These are phyloP conservation scores for Amphimallon solstitiale DNA, from an alignment of 2,888 invertebrate species.

Conservation along the genomic window DNA sequence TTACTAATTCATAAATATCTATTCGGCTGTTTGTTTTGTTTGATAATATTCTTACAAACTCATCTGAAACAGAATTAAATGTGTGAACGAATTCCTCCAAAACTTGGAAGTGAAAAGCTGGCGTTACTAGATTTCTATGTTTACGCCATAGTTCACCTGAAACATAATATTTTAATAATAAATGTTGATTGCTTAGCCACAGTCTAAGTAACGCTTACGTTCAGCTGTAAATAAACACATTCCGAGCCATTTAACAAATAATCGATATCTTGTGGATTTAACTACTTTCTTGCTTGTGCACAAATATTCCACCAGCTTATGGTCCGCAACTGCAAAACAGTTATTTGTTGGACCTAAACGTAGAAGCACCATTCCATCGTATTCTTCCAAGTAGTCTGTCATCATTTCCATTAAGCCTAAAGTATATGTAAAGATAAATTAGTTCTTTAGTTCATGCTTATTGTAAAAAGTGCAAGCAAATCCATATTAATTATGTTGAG, in stretches of 20 bases:
- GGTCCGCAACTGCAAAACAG: conserved; percentile 43
- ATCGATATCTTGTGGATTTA: conserved; percentile 51
- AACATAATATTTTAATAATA: background rate
- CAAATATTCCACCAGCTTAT: conserved; percentile 45
- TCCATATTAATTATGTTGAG: no score
- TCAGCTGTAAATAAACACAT: conserved; percentile 52
- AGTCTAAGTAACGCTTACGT: conserved; percentile 41
- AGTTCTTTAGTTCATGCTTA: no score
- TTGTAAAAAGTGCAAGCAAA: no score
- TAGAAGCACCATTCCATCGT: conserved; percentile 41
- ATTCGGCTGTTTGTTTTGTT: conserved; percentile 60
- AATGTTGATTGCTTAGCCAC: background rate
- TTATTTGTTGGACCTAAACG: conserved; percentile 39
- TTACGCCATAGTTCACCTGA: conserved; percentile 69
- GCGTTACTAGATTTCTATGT: conserved; percentile 76
- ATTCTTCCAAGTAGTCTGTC: conserved; percentile 38
- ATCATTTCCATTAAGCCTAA: conserved; percentile 41
- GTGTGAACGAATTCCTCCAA: conserved; percentile 76
- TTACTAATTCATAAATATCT: conserved; percentile 70
- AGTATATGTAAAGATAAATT: background rate
- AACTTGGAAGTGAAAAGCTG: conserved; percentile 80
- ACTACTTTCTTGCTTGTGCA: conserved; percentile 50
- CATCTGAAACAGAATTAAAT: conserved; percentile 71
- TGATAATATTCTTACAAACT: conserved; percentile 67
- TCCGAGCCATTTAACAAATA: conserved; percentile 53